Percentiles rank a stretch among this genome's conserved stretches.
Conservation (phyloP, 2,113 vertebrate species). For the Phoenicopterus ruber region DNA sequence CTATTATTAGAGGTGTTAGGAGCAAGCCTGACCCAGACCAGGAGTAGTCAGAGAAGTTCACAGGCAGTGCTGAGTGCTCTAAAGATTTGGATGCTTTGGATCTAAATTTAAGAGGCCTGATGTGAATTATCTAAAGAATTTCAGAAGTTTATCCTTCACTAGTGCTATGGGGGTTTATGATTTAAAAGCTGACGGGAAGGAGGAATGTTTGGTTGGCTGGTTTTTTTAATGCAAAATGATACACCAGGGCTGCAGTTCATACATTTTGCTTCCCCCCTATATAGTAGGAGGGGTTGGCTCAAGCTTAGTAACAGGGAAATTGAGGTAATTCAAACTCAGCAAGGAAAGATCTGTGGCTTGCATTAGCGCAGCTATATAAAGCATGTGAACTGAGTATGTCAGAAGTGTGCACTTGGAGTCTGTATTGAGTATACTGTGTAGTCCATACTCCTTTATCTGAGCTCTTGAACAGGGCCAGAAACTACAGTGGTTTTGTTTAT, state of each 20-base stretch:
- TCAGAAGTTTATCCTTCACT: background rate
- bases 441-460: background rate
- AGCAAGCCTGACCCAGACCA: background rate
- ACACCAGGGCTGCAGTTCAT: background rate
- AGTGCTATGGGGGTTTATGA: background rate
- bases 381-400: background rate
- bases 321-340: background rate
- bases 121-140: background rate
- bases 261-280: background rate
- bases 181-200: background rate
- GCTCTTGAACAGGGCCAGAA: background rate
- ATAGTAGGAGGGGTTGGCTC: background rate
- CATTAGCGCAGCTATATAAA: background rate
- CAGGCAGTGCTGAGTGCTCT: background rate
- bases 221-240: background rate
- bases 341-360: background rate
- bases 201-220: background rate
- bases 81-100: background rate
- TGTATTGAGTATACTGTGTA: background rate
- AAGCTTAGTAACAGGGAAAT: background rate
- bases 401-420: background rate
- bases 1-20: background rate
- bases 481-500: background rate
- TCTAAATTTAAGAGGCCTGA: background rate
- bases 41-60: background rate